Evolutionary conservation across 2,888 invertebrate species (phyloP).

Genomic region (Chrysodeixis includens): DNA sequence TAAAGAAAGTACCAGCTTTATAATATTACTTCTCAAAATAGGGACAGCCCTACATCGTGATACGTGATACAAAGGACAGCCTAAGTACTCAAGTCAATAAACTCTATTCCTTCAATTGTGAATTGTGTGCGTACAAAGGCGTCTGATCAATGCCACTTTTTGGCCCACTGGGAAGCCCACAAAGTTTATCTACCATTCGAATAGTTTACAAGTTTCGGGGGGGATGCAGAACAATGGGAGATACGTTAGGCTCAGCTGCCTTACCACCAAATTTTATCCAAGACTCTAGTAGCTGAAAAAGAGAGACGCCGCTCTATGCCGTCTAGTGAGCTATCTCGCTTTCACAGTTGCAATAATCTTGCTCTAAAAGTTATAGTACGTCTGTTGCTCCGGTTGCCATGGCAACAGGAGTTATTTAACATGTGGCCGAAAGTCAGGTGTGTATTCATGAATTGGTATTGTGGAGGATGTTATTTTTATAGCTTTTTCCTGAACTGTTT

Average conservation of each 20-base stretch:
- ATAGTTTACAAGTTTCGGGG: constrained; percentile 49
- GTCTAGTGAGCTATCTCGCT: no score
- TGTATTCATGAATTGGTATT: no score
- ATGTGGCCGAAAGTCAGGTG: background rate
- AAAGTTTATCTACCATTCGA: constrained; percentile 47
- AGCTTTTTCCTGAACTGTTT: no score
- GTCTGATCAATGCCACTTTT: constrained; percentile 57
- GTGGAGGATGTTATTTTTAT: no score
- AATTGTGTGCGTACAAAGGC: constrained; percentile 58
- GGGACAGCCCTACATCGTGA: constrained; percentile 43
- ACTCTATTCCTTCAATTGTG: constrained; percentile 51
- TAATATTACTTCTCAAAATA: background rate
- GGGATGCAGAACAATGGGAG: constrained; percentile 38
- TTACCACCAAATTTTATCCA: no score
- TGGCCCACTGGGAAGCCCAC: constrained; percentile 44
- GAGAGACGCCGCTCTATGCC: no score
- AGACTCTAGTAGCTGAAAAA: no score
- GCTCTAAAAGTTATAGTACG: no score
- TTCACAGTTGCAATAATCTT: no score
- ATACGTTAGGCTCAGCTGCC: constrained; percentile 11
- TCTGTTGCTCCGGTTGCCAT: no score
- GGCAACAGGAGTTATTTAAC: constrained; percentile 37
- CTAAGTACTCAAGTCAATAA: constrained; percentile 48
- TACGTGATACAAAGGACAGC: constrained; percentile 43
- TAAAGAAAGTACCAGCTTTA: no score